Evolutionary conservation across 64 coral and sea anemone species (phyloP), one percentile per base, ranked within the genome.

Genomic region (Catalaphyllia jardinei): DNA sequence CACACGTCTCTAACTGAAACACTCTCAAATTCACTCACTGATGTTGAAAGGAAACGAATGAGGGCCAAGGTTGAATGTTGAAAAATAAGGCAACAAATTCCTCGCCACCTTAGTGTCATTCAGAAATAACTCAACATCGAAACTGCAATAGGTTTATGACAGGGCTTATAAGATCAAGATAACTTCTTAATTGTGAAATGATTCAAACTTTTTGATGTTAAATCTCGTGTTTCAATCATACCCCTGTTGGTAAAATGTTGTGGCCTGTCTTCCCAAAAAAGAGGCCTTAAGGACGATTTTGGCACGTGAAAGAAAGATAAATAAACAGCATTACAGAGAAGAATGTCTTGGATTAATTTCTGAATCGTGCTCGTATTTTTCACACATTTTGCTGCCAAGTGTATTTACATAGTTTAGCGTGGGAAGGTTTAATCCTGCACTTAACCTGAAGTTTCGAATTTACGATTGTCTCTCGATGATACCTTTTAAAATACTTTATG

Each of bases 391-490:
- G 22, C 25, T 28, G 22, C 25, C 4, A 10, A 25, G 10, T 28
- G 65, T 69, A n/a, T 11, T 69, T 11, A 4, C 22, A 69, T 69
- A 29, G 24, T 5, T 25, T 69, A 9, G 65, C 65, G 39, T 51
- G 18, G 22, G 24, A 38, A 24, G 24, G 17, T 77, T 17, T n/a
- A 46, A 46, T 50, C 74, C 35, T 20, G 22, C 18, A 73, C 71
- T 73, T 73, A 73, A 73, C 71, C 27, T 67, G 22, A 22, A 67
- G 64, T 67, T 67, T 38, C 22, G 25, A 74, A 74, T 33, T 77
- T 77, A 77, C 52, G 74, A 77, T 77, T 38, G 52, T 77, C 74
- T 77, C 38, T 50, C 22, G 20, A 77, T n/a, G 74, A 77, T 77
- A 77, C 20, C 74, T 77, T 49, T 77, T 77, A 22, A 77, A 22